Conservation (phyloP, 1,140 invertebrate genomes). For the Drosophila seguyi region DNA sequence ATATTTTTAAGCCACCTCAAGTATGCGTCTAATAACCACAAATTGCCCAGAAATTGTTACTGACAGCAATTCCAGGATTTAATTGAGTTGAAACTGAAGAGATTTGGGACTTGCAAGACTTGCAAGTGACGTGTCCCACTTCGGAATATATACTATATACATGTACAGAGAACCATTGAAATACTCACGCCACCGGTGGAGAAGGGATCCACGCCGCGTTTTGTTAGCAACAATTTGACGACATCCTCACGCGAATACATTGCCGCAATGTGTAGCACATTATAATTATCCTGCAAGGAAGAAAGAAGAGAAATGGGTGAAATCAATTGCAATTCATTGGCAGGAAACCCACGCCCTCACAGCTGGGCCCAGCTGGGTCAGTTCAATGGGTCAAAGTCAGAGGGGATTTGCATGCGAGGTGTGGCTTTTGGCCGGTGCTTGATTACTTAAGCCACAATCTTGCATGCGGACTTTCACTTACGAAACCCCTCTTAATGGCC, state of each 20-base stretch:
- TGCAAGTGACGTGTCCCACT: neutral
- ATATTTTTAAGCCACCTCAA: constrained; percentile 17
- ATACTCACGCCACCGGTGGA: constrained; percentile 95
- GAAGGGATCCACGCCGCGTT: constrained; percentile 95
- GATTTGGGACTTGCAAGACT: constrained; percentile 10
- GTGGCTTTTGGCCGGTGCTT: constrained; percentile 33
- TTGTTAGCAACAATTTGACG: constrained; percentile 94
- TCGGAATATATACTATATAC: constrained; percentile 1
- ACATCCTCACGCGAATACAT: constrained; percentile 98
- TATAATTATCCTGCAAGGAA: constrained; percentile 94
- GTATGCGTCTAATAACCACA: constrained; percentile 52
- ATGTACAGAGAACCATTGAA: constrained; percentile 1
- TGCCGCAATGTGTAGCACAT: constrained; percentile 96
- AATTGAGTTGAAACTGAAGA: constrained; percentile 7
- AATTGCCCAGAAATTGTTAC: constrained; percentile 25
- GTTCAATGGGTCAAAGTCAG: constrained; percentile 78
- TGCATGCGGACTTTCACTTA: constrained; percentile 81
- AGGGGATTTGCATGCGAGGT: constrained; percentile 63
- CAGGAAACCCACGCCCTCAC: constrained; percentile 40
- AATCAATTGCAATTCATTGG: constrained; percentile 76
- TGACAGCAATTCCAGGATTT: constrained; percentile 20
- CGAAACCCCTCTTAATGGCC: constrained; percentile 69
- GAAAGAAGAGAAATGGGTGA: constrained; percentile 28
- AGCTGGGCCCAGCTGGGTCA: constrained; percentile 32
- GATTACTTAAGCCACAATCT: constrained; percentile 73